phyloP scores from a whole-genome alignment of 2,113 vertebrate species.

The Prunella himalayana region DNA sequence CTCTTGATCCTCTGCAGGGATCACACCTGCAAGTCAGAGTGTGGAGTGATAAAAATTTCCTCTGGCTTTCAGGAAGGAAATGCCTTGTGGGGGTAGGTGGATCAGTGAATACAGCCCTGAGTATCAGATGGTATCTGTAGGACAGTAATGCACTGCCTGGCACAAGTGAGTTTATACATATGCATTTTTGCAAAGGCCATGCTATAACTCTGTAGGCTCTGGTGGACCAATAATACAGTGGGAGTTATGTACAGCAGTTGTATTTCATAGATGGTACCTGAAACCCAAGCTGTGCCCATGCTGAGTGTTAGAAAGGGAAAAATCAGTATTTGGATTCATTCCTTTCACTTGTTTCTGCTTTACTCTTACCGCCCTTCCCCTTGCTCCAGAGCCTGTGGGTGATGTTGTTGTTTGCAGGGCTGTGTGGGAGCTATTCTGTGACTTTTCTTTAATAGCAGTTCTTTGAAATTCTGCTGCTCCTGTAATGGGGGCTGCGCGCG shows the following conservation, averaged over 20 bases:
- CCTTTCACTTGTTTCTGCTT: not conserved
- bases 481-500: not conserved
- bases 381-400: not conserved
- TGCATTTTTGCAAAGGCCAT: not conserved
- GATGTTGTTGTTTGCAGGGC: slow-evolving; percentile 50
- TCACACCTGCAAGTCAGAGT: not conserved
- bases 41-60: not conserved
- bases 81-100: not conserved
- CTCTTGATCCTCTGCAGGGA: not conserved
- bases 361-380: not conserved
- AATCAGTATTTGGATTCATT: not conserved
- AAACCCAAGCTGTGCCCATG: not conserved
- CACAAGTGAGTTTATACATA: not conserved
- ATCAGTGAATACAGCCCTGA: not conserved
- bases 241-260: not conserved
- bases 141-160: rapidly evolving
- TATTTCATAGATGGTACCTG: not conserved
- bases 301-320: not conserved
- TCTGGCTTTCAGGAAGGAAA: not conserved
- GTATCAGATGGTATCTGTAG: not conserved
- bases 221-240: rapidly evolving
- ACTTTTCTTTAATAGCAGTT: slow-evolving; percentile 40
- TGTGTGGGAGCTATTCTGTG: slow-evolving; percentile 26
- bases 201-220: not conserved
- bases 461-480: slow-evolving; percentile 53